Percentiles rank a stretch among this genome's conserved stretches.
Conservation (phyloP, 2,797 vertebrate genomes). For the Allobates femoralis region DNA sequence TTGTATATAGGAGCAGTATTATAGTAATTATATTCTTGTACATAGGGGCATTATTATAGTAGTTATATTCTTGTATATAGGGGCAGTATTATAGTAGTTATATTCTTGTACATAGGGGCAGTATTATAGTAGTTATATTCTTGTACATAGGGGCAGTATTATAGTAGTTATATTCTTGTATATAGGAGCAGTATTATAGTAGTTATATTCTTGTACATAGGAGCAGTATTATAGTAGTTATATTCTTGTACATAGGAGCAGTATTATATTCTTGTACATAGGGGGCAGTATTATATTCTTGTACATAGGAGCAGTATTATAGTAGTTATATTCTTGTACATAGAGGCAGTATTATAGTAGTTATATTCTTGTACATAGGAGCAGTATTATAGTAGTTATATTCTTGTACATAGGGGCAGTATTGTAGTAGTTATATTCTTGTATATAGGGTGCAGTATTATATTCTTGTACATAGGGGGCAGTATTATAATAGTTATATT, state of each 20-base stretch:
- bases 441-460: background rate
- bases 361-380: constrained; percentile 1
- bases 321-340: constrained; percentile 9
- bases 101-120: background rate
- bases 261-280: constrained; percentile 6
- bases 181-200: no score
- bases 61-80: no score
- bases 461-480: background rate
- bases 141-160: background rate
- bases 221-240: constrained; percentile 5
- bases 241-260: background rate
- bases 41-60: no score
- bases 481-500: constrained; percentile 12
- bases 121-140: no score
- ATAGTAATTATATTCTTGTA: no score
- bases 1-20: background rate
- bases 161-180: no score
- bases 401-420: constrained; percentile 4
- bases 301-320: constrained; percentile 12
- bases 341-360: constrained; percentile 10
- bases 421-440: constrained; percentile 12
- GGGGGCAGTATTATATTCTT: constrained; percentile 20
- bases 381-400: constrained; percentile 14
- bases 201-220: no score
- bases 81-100: background rate